These are phyloP conservation scores for Drosophila pseudoananassae DNA, from an alignment of 1,140 invertebrate species.

Conservation along the genomic window DNA sequence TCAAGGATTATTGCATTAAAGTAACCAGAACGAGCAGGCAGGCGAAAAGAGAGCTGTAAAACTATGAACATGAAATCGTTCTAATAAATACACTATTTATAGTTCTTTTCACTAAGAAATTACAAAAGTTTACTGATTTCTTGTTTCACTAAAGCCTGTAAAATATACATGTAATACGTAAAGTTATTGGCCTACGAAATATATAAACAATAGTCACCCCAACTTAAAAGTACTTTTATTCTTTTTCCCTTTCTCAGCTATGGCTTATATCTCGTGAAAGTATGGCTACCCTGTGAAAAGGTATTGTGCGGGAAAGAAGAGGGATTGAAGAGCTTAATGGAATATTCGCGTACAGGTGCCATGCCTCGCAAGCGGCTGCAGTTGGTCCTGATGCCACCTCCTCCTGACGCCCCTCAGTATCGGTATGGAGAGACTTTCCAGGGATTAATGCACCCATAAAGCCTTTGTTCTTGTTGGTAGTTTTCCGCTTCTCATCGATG, in stretches of 20 bases:
- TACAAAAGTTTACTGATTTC: too few species aligned
- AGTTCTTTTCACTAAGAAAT: too few species aligned
- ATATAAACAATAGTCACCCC: too few species aligned
- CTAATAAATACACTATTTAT: neutral
- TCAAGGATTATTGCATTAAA: conserved; percentile 81
- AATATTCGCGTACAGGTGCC: conserved; percentile 50
- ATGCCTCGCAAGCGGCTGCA: conserved; percentile 25
- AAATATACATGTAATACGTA: too few species aligned
- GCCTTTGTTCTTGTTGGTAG: conserved; percentile 13
- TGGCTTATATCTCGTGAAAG: neutral
- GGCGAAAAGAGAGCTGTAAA: conserved; percentile 14
- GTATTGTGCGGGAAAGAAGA: neutral
- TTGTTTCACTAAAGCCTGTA: too few species aligned
- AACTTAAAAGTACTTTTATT: too few species aligned
- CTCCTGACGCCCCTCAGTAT: conserved; percentile 7
- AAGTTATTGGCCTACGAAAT: too few species aligned
- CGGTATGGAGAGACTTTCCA: conserved; percentile 2
- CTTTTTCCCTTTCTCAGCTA: neutral
- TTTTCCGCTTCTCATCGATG: conserved; percentile 17
- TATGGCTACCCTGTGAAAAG: neutral
- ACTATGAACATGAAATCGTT: neutral
- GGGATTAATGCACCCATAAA: conserved; percentile 45
- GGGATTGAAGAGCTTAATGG: conserved; percentile 39
- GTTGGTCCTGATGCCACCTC: conserved; percentile 39
- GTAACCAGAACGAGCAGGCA: conserved; percentile 27